phyloP scores from a whole-genome alignment of 2,113 vertebrate species.

The Cyanoramphus novaezelandiae region DNA sequence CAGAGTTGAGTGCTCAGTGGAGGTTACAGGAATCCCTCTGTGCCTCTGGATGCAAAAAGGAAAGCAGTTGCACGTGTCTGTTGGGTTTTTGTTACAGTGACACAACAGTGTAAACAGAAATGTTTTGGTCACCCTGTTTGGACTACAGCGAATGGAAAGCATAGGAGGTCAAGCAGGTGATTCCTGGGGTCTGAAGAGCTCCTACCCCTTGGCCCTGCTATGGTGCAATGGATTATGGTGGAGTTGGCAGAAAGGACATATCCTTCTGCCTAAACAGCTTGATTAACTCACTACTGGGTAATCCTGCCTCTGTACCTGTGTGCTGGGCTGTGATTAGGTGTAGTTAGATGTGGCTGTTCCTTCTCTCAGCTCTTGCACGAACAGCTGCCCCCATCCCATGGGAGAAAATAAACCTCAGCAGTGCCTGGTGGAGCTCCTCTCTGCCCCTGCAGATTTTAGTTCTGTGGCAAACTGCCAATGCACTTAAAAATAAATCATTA shows the following conservation, averaged over 20 bases:
- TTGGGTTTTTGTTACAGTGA: background rate
- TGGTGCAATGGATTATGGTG: background rate
- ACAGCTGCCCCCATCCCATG: rapidly evolving
- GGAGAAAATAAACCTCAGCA: background rate
- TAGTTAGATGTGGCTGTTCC: background rate
- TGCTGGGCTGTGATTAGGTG: background rate
- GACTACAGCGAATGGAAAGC: background rate
- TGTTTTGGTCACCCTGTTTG: background rate
- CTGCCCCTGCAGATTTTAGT: background rate
- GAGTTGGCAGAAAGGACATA: background rate
- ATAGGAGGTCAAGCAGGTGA: background rate
- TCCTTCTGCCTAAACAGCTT: background rate
- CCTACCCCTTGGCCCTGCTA: background rate
- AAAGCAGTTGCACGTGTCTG: background rate
- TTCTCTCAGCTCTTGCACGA: background rate
- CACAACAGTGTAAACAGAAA: background rate
- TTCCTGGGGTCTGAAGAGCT: background rate
- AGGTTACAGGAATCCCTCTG: background rate
- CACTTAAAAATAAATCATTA: no score
- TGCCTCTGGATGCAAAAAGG: background rate
- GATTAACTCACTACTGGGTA: background rate
- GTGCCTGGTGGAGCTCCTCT: background rate
- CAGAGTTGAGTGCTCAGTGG: background rate
- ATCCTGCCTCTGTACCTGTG: background rate
- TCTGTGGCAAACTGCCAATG: background rate